Base-by-base conservation (phyloP, 2,113 vertebrate genomes). In the Menura novaehollandiae region DNA sequence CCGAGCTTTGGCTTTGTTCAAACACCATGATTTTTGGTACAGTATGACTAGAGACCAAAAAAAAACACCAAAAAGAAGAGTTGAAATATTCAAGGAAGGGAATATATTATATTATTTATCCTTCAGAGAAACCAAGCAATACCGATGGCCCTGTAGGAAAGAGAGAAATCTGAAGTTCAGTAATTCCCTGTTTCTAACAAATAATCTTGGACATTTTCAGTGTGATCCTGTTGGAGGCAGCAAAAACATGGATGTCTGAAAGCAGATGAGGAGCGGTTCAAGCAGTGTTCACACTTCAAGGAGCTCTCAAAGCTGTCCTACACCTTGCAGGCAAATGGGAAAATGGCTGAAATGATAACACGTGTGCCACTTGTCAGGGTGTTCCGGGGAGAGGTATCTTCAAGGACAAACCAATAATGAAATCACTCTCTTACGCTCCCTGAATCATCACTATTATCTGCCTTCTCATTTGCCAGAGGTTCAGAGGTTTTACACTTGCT, bases 241-340 rank as follows among this genome's bases (percentile, higher is more conserved):
- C 89, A 97, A 73, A 93, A 88, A 81, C 75, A 67, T 47, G 49
- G 96, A 81, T 92, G 95, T 97, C 80, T 82, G 58, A 73, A 88
- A 77, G 53, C 77, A 92, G 83, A 32, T 14, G 1, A 92, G 51
- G 69, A 94, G 41, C 5, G 9, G 67, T 59, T 58, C 4, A 17
- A 53, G 43, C 13, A 2, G 35, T 7, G 3, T 64, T 56, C 46
- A 49, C 47, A 62, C 49, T 60, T 73, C 24, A 46, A 59, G 62
- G 68, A 76, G 71, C 37, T 92, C 93, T 86, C 47, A 56, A 60
- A 72, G 85, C 62, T 51, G 19, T 60, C 75, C 30, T 33, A 27
- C 32, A 77, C 69, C 74, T 93, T 83, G 53, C 9, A 22, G 5
- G 1, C 60, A 76, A 85, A 55, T 44, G 63, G 53, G 44, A 81